These are phyloP conservation scores for Athalia circularis DNA, from an alignment of 2,888 invertebrate species.

Conservation along the genomic window DNA sequence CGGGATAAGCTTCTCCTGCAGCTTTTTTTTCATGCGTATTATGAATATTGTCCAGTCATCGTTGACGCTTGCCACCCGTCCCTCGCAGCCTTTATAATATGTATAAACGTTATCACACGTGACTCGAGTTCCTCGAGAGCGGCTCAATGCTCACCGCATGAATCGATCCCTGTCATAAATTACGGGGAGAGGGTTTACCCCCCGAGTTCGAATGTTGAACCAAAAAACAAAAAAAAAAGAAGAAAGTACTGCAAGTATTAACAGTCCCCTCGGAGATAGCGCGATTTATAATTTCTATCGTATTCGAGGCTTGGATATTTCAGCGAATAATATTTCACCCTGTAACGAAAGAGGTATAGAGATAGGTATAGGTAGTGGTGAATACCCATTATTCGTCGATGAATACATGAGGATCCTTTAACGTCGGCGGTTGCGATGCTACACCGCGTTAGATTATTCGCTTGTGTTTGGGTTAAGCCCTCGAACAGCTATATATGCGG, in stretches of 20 bases:
- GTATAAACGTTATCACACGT: constrained; percentile 41
- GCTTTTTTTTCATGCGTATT: constrained; percentile 1
- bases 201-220: background rate
- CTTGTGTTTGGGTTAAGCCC: constrained; percentile 24
- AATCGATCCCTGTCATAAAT: constrained; percentile 32
- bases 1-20: background rate
- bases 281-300: constrained; percentile 6
- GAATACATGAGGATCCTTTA: constrained; percentile 27
- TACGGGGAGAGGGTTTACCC: constrained; percentile 2
- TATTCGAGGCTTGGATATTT: background rate
- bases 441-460: constrained; percentile 11
- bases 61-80: constrained; percentile 13
- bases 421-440: background rate
- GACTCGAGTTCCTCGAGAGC: constrained; percentile 29
- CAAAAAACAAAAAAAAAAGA: constrained; percentile 6
- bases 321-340: constrained; percentile 28
- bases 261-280: constrained; percentile 10
- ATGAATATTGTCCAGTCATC: constrained; percentile 28
- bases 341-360: constrained; percentile 3
- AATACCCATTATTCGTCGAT: constrained; percentile 33
- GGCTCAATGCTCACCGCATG: constrained; percentile 4
- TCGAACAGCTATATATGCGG: constrained; percentile 16
- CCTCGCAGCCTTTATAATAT: background rate
- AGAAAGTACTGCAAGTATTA: background rate
- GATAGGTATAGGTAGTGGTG: background rate